Conservation (phyloP, 1,140 invertebrate genomes). For the Danaus melanippus region DNA sequence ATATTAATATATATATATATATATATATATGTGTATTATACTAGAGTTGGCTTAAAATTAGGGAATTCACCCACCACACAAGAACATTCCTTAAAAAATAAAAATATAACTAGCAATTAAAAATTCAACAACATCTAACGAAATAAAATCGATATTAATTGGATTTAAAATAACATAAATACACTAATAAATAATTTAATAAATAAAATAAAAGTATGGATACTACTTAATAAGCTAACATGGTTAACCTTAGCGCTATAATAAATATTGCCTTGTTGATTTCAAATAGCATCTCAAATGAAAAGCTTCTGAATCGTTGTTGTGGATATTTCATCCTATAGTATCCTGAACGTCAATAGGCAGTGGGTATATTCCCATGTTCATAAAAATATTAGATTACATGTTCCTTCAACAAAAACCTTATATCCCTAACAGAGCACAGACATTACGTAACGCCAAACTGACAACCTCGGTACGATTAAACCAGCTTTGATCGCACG, state of each 20-base stretch:
- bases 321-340: too few species aligned
- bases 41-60: slow-evolving; percentile 48
- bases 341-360: too few species aligned
- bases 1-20: slow-evolving; percentile 40
- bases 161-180: too few species aligned
- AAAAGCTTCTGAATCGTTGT: too few species aligned
- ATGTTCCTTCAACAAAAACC: slow-evolving; percentile 28
- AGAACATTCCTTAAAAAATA: too few species aligned
- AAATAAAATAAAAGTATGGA: too few species aligned
- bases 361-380: slow-evolving; percentile 3
- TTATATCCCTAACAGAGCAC: slow-evolving; percentile 23
- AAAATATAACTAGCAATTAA: not conserved
- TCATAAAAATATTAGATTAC: slow-evolving; percentile 21
- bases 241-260: too few species aligned
- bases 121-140: slow-evolving; percentile 2
- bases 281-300: too few species aligned
- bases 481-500: slow-evolving; percentile 11
- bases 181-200: too few species aligned
- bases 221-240: too few species aligned
- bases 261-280: too few species aligned
- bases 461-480: slow-evolving; percentile 7
- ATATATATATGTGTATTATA: slow-evolving; percentile 36
- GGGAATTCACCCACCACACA: slow-evolving; percentile 17
- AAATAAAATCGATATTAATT: too few species aligned
- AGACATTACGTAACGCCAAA: slow-evolving; percentile 5